Evolutionary conservation across 2,797 vertebrate species (phyloP), one percentile per base, ranked within the genome.

Genomic region (Rhinichthys osculus): DNA sequence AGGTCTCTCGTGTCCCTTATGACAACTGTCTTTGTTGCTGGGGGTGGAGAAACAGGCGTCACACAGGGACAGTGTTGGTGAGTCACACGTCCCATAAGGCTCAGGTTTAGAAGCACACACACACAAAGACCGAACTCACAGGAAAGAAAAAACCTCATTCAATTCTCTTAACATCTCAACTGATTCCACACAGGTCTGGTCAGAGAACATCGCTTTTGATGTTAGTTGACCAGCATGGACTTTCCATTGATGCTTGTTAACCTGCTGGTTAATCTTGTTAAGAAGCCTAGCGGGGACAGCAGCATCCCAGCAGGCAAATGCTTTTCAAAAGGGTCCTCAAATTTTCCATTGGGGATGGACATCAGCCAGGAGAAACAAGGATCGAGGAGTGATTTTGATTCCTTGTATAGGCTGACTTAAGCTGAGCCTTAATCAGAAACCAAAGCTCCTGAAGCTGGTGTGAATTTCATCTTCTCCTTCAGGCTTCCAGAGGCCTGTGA

Each of bases 1-100:
- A 90, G 93, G 92, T 90, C 82, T 88, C 59, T 66, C 1, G 4
- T 47, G 92, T 90, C 88, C 84, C 70, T 91, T 70, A 86, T 90
- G 80, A 44, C 84, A 59, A 84, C 83, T 44, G 38, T 67, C 82
- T 87, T 78, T 84, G 85, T 81, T 88, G 77, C 78, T 40, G 38
- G 30, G 78, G 85, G 90, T 82, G 85, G 80, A 85, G 88, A 88
- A 92, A 89, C 90, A 90, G 87, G 77, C 72, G 85, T 89, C 85
- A 88, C 77, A 52, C 86, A 79, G 89, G 89, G 89, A 90, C 35
- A 76, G 84, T 78, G 79, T 78, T 71, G 71, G 59, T 50, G 71
- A 80, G 14, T 50, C 69, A 85, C 16, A 42, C 70, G 5, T 74
- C 81, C 81, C 81, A 78, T 78, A 66, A 73, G 86, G 67, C 67